A percentile compares a stretch with the other conserved stretches of the same genome.
Evolutionary conservation across 35 echinoderm and acorn worm species (phyloP).

Genomic region (Diadema setosum): DNA sequence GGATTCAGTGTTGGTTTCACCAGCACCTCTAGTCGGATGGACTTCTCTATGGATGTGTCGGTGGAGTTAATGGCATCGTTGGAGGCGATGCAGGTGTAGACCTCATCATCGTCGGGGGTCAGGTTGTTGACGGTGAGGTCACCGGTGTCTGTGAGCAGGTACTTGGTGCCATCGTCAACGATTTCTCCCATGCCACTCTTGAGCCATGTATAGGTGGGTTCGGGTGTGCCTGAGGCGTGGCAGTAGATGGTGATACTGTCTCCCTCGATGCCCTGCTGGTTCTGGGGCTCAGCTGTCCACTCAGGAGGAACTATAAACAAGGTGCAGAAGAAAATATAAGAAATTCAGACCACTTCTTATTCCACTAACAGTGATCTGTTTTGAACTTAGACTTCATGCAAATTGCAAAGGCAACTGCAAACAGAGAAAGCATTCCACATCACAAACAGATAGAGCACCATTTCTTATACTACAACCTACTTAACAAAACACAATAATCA

Average conservation of each 20-base stretch:
- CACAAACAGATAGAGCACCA: too few species aligned
- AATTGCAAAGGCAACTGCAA: too few species aligned
- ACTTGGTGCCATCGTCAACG: not conserved
- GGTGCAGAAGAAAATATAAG: too few species aligned
- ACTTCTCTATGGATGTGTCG: not conserved
- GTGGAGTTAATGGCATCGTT: constrained; percentile 3
- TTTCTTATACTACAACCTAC: too few species aligned
- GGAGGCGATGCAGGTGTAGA: not conserved
- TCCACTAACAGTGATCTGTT: too few species aligned
- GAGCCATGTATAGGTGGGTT: not conserved
- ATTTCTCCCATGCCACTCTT: not conserved
- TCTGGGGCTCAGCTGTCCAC: not conserved
- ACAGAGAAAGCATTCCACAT: too few species aligned
- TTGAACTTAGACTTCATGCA: too few species aligned
- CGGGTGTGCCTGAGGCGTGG: not conserved
- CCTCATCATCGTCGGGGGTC: not conserved
- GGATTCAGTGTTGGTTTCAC: not conserved
- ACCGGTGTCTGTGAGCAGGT: not conserved
- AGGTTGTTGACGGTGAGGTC: not conserved
- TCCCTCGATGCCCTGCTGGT: not conserved
- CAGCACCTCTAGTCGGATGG: not conserved
- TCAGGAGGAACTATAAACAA: not conserved
- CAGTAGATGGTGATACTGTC: not conserved
- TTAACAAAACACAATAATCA: too few species aligned
- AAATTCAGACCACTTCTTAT: too few species aligned